These are phyloP conservation scores for Mus minutoides DNA, from an alignment of 2,797 vertebrate species.

Conservation along the genomic window DNA sequence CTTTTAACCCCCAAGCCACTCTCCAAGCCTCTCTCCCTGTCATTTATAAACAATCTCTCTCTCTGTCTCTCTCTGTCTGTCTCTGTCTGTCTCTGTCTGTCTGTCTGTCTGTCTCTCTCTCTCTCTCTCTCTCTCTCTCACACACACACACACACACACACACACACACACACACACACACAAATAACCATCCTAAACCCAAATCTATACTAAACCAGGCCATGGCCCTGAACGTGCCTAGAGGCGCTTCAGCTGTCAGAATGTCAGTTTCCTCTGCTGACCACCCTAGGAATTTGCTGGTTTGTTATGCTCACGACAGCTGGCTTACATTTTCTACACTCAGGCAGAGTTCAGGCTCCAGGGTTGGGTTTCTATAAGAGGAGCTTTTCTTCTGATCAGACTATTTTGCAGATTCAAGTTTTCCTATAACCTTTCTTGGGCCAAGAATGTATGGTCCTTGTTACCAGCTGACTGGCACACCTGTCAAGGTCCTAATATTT, in stretches of 20 bases:
- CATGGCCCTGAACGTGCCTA: neutral
- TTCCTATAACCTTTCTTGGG: conserved; percentile 32
- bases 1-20: neutral
- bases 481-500: neutral
- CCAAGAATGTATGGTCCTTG: conserved; percentile 6
- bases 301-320: neutral
- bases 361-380: neutral
- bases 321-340: neutral
- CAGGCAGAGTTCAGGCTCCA: neutral
- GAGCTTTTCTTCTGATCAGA: neutral
- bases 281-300: neutral
- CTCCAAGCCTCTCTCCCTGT: neutral
- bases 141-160: neutral
- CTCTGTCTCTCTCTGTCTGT: neutral
- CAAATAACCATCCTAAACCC: neutral
- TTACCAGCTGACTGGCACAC: neutral
- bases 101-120: neutral
- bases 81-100: neutral
- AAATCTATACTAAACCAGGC: neutral
- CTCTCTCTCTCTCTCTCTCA: neutral
- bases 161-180: neutral
- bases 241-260: neutral
- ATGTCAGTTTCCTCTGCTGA: neutral
- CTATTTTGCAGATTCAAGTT: neutral
- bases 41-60: neutral